Conservation (phyloP, 2,797 vertebrate genomes). For the Enteromius treurensis region DNA sequence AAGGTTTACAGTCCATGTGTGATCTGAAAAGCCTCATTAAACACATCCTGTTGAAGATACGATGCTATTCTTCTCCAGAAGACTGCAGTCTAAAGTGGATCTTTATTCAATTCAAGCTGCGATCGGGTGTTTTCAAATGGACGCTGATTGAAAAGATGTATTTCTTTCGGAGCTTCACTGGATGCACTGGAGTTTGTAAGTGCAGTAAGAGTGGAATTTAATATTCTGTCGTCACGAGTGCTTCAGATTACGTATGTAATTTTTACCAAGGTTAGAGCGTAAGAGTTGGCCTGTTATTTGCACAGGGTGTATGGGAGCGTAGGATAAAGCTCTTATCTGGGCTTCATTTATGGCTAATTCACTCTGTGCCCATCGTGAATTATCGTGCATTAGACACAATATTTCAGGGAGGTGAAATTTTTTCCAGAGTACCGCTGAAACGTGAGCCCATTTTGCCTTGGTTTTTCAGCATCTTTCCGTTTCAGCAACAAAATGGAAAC, state of each 20-base stretch:
- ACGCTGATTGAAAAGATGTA: constrained; percentile 50
- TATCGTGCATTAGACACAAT: constrained; percentile 14
- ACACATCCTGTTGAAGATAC: not conserved
- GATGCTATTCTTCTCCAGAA: not conserved
- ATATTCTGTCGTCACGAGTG: constrained; percentile 23
- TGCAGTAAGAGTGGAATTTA: constrained; percentile 1
- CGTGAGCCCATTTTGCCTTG: not conserved
- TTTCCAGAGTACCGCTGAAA: not conserved
- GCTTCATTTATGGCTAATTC: constrained; percentile 21
- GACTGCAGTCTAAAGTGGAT: constrained; percentile 24
- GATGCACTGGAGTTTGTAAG: constrained; percentile 3
- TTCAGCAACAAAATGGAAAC: constrained; percentile 10
- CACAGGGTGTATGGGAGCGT: not conserved
- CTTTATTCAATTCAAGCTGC: not conserved
- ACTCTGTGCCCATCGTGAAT: not conserved
- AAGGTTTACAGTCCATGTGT: constrained; percentile 8
- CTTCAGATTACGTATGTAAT: constrained; percentile 8
- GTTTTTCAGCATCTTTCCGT: constrained; percentile 21
- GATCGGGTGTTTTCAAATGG: constrained; percentile 56
- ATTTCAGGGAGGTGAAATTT: not conserved
- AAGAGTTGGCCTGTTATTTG: not conserved
- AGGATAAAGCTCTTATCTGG: not conserved
- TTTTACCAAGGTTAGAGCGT: not conserved
- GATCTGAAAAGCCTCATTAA: constrained; percentile 19
- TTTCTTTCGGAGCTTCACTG: constrained; percentile 18